Conservation (phyloP, 53 echinoderm and acorn worm genomes). For the Antedon mediterranea region DNA sequence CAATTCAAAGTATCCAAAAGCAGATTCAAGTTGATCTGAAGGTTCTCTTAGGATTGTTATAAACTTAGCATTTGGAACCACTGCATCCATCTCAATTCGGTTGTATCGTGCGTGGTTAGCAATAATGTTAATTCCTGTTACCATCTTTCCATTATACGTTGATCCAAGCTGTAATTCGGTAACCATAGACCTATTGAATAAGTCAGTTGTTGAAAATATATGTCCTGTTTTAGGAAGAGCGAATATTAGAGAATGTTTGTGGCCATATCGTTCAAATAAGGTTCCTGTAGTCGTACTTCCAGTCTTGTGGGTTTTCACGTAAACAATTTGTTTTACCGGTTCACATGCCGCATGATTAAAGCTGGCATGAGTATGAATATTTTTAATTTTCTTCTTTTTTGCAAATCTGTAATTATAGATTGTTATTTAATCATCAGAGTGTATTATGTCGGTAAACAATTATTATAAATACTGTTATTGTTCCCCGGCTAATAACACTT, state of each 20-base stretch:
- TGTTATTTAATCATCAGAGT: too few relatives aligned
- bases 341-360: too few relatives aligned
- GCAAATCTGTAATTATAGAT: too few relatives aligned
- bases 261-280: background rate
- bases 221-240: background rate
- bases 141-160: background rate
- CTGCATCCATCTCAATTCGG: slow-evolving; percentile 5
- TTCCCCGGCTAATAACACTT: too few relatives aligned
- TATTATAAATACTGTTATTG: too few relatives aligned
- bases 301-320: background rate
- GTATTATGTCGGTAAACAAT: too few relatives aligned
- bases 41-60: slow-evolving; percentile 40
- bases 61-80: slow-evolving; percentile 18
- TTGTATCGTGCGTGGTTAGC: slow-evolving; percentile 37
- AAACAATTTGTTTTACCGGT: background rate
- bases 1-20: slow-evolving; percentile 31
- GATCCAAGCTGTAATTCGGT: background rate
- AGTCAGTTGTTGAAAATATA: background rate
- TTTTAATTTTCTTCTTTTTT: too few relatives aligned
- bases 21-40: slow-evolving; percentile 31
- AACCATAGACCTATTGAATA: background rate
- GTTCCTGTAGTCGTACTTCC: background rate
- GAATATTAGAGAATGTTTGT: background rate
- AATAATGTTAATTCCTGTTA: slow-evolving; percentile 9
- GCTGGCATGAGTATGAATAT: too few relatives aligned